A percentile compares a stretch with the other conserved stretches of the same genome.
phyloP scores from a whole-genome alignment of 1,140 invertebrate species.

The Tetramorium simillimum region DNA sequence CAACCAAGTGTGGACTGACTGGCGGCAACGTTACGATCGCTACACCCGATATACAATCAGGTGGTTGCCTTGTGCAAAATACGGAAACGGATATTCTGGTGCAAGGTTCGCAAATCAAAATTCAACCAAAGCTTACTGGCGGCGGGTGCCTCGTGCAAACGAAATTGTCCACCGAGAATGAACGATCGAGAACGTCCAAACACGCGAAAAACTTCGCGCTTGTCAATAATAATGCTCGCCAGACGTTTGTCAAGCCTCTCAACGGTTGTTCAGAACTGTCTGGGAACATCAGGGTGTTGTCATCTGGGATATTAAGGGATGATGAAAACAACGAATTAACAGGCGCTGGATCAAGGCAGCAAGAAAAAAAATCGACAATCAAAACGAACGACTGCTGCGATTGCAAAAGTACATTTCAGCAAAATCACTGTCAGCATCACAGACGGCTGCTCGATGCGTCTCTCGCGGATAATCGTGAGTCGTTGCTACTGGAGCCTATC shows the following conservation, averaged over 20 bases:
- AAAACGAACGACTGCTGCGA: conserved; percentile 27
- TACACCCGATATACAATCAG: conserved; percentile 77
- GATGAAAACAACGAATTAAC: neutral
- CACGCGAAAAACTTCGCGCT: neutral
- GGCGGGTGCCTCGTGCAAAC: conserved; percentile 76
- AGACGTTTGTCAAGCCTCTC: conserved; percentile 64
- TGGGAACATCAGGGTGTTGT: conserved; percentile 61
- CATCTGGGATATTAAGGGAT: neutral
- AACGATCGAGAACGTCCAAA: neutral
- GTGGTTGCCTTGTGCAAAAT: conserved; percentile 76
- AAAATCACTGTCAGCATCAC: conserved; percentile 56
- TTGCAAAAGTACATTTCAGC: conserved; percentile 32
- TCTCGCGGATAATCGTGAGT: conserved; percentile 38
- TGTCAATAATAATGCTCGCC: neutral
- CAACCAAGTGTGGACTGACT: conserved; percentile 74
- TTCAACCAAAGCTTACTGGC: conserved; percentile 76
- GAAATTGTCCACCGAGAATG: conserved; percentile 60
- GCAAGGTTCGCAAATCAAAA: conserved; percentile 75
- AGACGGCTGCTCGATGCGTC: neutral
- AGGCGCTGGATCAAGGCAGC: neutral
- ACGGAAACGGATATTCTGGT: conserved; percentile 72
- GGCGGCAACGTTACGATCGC: conserved; percentile 79
- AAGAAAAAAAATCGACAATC: neutral
- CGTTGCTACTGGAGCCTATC: conserved; percentile 35
- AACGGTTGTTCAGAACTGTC: conserved; percentile 82